Evolutionary conservation across 1,140 invertebrate species (phyloP), one percentile per base, ranked within the genome.

Genomic region (Spodoptera litura): DNA sequence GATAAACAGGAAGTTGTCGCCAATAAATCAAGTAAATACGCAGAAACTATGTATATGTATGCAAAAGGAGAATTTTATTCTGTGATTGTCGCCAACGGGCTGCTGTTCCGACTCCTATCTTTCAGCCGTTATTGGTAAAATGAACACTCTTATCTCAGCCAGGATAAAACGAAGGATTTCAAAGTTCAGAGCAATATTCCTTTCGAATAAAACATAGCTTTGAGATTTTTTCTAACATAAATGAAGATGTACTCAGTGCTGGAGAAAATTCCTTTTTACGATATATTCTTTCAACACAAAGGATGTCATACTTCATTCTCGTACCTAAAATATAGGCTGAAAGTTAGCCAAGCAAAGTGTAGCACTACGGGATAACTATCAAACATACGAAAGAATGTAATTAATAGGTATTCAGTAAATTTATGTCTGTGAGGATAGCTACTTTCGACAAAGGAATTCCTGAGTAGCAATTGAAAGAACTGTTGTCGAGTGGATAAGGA

Each of bases 381-480:
- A 31, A 53, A 70, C 49, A 70, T 49, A 66, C 38, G 62, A 66
- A 51, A 31, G 66, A 71, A 56, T 71, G 68, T 71, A 71, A 55
- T 56, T 56, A 15, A 71, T 55, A 56, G 52, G 68, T 71, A 71
- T 71, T 56, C 31, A 71, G 53, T 71, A 56, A 71, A 55, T 71
- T 71, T n/a, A 71, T 55, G 25, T 71, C 68, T 56, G 27, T 35
- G n/a, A 35, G 52, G 52, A 55, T 31, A 25, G 12, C 12, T 15
- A 25, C 8, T 12, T 27, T 68, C 27, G 51, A 71, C 52, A 71
- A 71, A 71, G 53, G 68, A 56, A 55, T 71, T 56, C 68, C 31
- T 55, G 12, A 9, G 44, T 71, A 55, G 52, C 51, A 38, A 71
- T 55, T 56, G 68, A 56, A 71, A 56, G 68, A 71, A 56, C 68